phyloP scores from a whole-genome alignment of 2,888 invertebrate genomes.

The Trichogramma evanescens region DNA sequence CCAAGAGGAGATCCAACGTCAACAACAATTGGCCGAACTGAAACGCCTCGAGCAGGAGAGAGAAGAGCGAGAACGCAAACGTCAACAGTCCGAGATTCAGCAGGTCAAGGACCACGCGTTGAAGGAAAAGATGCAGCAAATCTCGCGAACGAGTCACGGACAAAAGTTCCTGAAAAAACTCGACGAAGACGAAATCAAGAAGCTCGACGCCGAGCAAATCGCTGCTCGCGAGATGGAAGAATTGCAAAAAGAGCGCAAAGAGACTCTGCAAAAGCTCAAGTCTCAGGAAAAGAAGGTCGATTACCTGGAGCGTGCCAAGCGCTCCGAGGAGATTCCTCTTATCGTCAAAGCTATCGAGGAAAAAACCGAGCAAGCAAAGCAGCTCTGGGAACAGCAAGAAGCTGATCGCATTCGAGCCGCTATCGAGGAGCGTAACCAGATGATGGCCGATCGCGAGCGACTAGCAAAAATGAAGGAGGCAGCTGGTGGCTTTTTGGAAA shows the following conservation, averaged over 20 bases:
- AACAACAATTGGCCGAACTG: constrained; percentile 77
- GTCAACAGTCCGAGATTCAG: constrained; percentile 78
- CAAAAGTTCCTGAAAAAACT: constrained; percentile 82
- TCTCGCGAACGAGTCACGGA: constrained; percentile 86
- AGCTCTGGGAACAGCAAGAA: constrained; percentile 91
- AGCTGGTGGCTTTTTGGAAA: constrained; percentile 69
- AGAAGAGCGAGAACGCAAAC: constrained; percentile 80
- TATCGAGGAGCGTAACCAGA: constrained; percentile 70
- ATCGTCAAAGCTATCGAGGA: constrained; percentile 80
- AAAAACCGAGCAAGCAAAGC: constrained; percentile 73
- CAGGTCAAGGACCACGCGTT: constrained; percentile 82
- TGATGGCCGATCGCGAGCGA: constrained; percentile 74
- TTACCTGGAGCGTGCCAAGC: constrained; percentile 91
- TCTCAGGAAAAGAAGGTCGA: constrained; percentile 97
- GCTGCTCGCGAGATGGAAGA: constrained; percentile 88
- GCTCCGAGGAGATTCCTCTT: constrained; percentile 88
- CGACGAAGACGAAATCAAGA: constrained; percentile 83
- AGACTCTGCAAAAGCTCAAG: constrained; percentile 83
- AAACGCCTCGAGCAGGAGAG: constrained; percentile 80
- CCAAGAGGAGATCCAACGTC: constrained; percentile 72
- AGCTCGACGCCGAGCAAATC: constrained; percentile 91
- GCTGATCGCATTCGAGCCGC: constrained; percentile 74
- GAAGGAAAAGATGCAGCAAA: constrained; percentile 85
- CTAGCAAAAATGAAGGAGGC: constrained; percentile 74
- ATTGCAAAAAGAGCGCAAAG: constrained; percentile 87